Evolutionary conservation across 2,797 vertebrate species (phyloP).

Genomic region (Sus cebifrons): DNA sequence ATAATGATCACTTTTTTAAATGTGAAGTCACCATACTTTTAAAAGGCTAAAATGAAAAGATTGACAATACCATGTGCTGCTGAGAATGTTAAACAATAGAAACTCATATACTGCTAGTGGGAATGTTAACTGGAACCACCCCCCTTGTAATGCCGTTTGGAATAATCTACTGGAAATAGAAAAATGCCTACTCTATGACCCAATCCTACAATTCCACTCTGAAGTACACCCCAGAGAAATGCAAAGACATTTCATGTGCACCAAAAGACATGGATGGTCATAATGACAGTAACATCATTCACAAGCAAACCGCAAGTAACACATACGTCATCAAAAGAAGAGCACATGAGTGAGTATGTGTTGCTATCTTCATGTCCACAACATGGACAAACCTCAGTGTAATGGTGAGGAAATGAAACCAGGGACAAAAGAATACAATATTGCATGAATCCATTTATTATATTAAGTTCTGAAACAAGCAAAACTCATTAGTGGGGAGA

Average conservation of each 20-base stretch:
- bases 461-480: neutral
- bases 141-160: neutral
- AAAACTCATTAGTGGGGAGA: neutral
- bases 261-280: neutral
- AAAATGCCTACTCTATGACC: neutral
- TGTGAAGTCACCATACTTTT: neutral
- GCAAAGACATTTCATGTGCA: neutral
- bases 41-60: slow-evolving; percentile 37
- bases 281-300: neutral
- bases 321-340: slow-evolving; percentile 13
- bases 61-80: neutral
- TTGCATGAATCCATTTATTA: neutral
- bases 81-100: neutral
- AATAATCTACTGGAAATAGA: neutral
- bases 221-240: neutral
- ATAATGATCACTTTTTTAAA: neutral
- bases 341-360: neutral
- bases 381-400: neutral
- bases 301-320: slow-evolving; percentile 16
- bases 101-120: neutral
- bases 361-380: neutral
- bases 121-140: neutral
- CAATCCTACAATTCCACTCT: neutral
- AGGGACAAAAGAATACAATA: neutral
- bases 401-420: neutral